These are phyloP conservation scores for Brachionus manjavacas DNA, from an alignment of 1,140 invertebrate genomes.

Conservation along the genomic window DNA sequence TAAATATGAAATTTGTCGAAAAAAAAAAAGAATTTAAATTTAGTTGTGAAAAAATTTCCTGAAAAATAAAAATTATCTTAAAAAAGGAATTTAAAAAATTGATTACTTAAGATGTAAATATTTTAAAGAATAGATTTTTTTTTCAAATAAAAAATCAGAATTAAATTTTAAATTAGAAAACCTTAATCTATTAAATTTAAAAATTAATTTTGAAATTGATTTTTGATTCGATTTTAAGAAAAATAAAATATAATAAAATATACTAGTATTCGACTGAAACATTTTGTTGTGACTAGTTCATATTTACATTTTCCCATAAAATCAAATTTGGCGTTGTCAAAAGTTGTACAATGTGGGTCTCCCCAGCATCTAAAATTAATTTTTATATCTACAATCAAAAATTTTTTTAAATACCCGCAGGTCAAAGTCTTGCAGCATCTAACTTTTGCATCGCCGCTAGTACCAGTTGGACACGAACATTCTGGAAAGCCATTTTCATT, in stretches of 20 bases:
- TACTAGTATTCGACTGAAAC: not conserved
- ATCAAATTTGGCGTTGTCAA: not conserved
- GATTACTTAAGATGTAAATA: too few species aligned
- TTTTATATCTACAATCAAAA: not conserved
- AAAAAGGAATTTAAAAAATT: too few species aligned
- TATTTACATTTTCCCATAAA: constrained; percentile 32
- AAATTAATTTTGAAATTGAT: not conserved
- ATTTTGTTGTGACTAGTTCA: not conserved
- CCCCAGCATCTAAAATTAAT: constrained; percentile 1
- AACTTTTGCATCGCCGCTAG: not conserved
- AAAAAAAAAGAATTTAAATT: too few species aligned
- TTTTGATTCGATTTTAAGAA: not conserved
- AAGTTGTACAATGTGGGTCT: constrained; percentile 29
- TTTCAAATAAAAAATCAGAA: too few species aligned
- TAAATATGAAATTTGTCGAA: too few species aligned
- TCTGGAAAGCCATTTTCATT: not conserved
- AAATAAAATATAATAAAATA: not conserved
- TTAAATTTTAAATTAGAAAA: too few species aligned
- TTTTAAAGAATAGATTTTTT: too few species aligned
- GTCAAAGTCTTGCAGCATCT: not conserved
- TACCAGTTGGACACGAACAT: not conserved
- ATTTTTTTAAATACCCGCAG: too few species aligned
- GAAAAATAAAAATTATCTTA: too few species aligned
- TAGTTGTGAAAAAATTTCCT: too few species aligned
- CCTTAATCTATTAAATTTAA: not conserved